These are phyloP conservation scores for Rhodinocichla rosea DNA, from an alignment of 2,113 vertebrate genomes.

Conservation along the genomic window DNA sequence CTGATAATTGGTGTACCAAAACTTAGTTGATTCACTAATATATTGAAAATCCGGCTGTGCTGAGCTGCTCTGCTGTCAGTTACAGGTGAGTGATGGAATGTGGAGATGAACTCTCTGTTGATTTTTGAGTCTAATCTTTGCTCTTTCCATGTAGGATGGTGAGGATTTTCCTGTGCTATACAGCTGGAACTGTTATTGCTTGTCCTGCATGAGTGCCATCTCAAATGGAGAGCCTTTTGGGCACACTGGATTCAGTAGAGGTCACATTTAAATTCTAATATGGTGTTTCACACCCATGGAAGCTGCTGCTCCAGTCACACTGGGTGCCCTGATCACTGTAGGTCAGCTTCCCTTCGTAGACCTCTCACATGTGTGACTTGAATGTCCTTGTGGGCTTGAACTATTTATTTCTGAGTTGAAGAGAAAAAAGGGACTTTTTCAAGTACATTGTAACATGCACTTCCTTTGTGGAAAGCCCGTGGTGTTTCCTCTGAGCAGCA, in stretches of 20 bases:
- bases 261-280: background rate
- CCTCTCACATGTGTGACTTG: background rate
- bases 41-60: background rate
- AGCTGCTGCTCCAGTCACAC: background rate
- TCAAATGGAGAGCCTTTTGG: background rate
- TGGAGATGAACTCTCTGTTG: background rate
- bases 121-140: background rate
- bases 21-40: background rate
- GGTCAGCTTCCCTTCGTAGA: background rate
- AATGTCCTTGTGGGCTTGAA: background rate
- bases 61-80: background rate
- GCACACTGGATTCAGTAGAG: background rate
- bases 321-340: background rate
- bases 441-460: background rate
- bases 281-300: rapidly evolving
- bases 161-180: background rate
- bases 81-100: background rate
- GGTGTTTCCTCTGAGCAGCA: background rate
- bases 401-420: background rate
- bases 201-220: background rate
- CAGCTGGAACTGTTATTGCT: background rate
- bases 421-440: background rate
- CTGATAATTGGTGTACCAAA: background rate
- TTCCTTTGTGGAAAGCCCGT: background rate
- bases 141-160: background rate